phyloP scores from a whole-genome alignment of 2,888 invertebrate genomes.

The Asteroscopus sphinx region DNA sequence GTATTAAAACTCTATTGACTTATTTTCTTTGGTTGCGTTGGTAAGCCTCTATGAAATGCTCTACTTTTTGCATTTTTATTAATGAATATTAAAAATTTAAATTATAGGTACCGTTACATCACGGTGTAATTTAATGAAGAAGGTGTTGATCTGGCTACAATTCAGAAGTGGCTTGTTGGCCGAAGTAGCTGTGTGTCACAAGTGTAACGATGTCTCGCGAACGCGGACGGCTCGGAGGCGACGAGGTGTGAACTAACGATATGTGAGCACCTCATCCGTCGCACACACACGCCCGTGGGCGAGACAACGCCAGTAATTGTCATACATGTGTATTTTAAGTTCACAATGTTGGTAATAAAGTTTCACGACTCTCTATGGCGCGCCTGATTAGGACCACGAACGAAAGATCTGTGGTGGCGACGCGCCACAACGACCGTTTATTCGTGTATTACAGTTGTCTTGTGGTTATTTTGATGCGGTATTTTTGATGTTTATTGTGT shows the following conservation, averaged over 20 bases:
- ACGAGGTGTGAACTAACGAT: constrained; percentile 83
- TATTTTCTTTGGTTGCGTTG: no score
- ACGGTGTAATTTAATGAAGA: background rate
- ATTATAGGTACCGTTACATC: no score
- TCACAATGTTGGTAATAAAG: constrained; percentile 78
- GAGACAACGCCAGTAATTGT: constrained; percentile 81
- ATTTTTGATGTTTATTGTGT: constrained; percentile 42
- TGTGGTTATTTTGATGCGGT: constrained; percentile 60
- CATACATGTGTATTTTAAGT: constrained; percentile 87
- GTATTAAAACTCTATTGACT: no score
- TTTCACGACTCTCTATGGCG: constrained; percentile 73
- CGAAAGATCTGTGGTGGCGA: constrained; percentile 79
- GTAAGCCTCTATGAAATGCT: no score
- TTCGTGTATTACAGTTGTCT: constrained; percentile 66
- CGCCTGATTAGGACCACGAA: constrained; percentile 76
- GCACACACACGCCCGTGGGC: constrained; percentile 67
- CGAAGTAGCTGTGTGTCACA: constrained; percentile 52
- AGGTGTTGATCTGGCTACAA: constrained; percentile 10
- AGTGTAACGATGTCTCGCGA: constrained; percentile 51
- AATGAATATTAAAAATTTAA: no score
- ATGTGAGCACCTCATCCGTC: constrained; percentile 79
- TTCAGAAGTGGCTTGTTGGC: constrained; percentile 21
- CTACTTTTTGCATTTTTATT: no score
- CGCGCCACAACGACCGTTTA: constrained; percentile 62
- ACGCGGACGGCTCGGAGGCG: constrained; percentile 61